Evolutionary conservation across 1,140 invertebrate species (phyloP).

Genomic region (Caenorhabditis inopinata): DNA sequence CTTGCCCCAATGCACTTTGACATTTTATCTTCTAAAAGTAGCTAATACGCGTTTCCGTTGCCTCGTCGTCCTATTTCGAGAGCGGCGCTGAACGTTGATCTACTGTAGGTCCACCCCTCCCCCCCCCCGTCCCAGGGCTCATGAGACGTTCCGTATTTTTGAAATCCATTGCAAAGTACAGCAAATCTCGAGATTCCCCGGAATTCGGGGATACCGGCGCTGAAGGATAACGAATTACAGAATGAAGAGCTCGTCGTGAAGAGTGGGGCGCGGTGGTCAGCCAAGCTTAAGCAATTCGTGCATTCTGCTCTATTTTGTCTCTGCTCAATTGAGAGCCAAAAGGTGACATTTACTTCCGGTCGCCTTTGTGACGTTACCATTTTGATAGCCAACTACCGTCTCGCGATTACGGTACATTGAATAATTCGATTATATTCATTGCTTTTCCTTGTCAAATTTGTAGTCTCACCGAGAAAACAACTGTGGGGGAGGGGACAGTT

Average conservation of each 20-base stretch:
- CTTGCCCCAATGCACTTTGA: conserved; percentile 18
- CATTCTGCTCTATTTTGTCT: conserved; percentile 20
- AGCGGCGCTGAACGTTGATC: conserved; percentile 23
- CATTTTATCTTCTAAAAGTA: conserved; percentile 26
- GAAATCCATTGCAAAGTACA: too few relatives aligned
- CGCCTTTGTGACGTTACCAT: too few relatives aligned
- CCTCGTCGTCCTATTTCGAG: neutral
- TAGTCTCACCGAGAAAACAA: too few relatives aligned
- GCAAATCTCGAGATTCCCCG: too few relatives aligned
- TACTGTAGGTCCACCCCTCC: neutral
- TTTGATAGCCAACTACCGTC: too few relatives aligned
- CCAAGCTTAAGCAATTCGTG: conserved; percentile 25
- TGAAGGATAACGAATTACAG: neutral
- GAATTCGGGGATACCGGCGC: too few relatives aligned
- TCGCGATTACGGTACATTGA: conserved; percentile 27
- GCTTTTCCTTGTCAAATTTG: neutral
- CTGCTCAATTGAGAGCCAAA: neutral
- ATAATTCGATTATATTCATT: neutral
- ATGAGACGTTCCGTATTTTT: too few relatives aligned
- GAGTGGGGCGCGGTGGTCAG: neutral
- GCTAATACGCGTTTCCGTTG: conserved; percentile 11
- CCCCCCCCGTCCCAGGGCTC: too few relatives aligned
- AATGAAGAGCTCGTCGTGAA: neutral
- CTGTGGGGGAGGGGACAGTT: too few relatives aligned
- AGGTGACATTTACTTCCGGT: conserved; percentile 17